Evolutionary conservation across 1,140 invertebrate genomes (phyloP).

Genomic region (Pentalonia nigronervosa): DNA sequence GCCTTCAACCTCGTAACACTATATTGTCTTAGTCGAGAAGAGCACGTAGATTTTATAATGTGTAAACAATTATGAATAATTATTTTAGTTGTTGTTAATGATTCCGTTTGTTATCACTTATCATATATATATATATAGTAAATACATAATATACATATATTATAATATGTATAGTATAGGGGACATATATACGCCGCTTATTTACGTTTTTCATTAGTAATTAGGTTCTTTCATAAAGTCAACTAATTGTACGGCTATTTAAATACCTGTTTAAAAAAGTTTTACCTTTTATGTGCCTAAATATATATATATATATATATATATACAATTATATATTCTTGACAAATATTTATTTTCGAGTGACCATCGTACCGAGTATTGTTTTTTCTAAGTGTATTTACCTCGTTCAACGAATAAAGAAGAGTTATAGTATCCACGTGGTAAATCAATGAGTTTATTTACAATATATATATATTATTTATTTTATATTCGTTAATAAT

Average conservation of each 20-base stretch:
- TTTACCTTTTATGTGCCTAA: neutral
- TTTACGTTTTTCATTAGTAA: neutral
- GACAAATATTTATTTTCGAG: neutral
- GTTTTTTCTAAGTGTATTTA: neutral
- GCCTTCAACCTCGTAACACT: neutral
- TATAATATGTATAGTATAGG: neutral
- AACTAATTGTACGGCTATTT: constrained; percentile 13
- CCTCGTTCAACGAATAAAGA: neutral
- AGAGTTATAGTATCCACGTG: neutral
- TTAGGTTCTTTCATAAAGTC: neutral
- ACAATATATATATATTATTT: no score
- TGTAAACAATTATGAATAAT: constrained; percentile 18
- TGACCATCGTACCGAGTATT: neutral
- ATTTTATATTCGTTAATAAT: no score
- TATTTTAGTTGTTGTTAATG: constrained; percentile 16
- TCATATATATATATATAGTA: neutral
- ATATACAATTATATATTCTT: neutral
- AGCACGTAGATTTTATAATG: neutral
- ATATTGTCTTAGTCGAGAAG: neutral
- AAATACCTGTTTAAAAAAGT: neutral
- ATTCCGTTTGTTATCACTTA: constrained; percentile 13
- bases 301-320: neutral
- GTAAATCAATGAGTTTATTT: neutral
- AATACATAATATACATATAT: neutral
- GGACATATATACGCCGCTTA: neutral